Evolutionary conservation across 2,888 invertebrate species (phyloP).

Genomic region (Chouioia cunea): DNA sequence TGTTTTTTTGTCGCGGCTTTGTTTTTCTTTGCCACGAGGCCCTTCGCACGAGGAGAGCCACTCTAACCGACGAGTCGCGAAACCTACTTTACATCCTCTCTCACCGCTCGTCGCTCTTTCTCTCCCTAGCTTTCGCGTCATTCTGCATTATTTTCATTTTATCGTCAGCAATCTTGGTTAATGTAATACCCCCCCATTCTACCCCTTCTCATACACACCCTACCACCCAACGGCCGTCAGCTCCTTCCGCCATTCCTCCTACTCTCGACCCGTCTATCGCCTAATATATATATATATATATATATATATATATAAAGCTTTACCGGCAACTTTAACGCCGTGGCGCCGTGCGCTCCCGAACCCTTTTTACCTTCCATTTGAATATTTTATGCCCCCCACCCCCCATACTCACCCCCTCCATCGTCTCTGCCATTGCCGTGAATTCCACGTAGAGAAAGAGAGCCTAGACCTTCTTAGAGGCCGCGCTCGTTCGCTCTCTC

Average conservation of each 20-base stretch:
- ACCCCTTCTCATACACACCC: conserved; percentile 33
- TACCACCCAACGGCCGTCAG: background rate
- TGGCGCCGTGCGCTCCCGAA: no score
- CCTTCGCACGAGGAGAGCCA: conserved; percentile 25
- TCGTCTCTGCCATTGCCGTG: no score
- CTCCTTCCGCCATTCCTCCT: conserved; percentile 16
- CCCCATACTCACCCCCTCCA: no score
- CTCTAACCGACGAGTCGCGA: conserved; percentile 49
- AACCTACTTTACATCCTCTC: conserved; percentile 60
- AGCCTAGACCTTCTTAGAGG: no score
- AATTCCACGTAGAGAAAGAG: no score
- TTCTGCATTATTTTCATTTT: conserved; percentile 68
- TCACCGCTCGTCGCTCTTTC: conserved; percentile 57
- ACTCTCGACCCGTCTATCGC: background rate
- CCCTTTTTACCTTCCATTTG: conserved; percentile 63
- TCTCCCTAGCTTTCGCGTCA: conserved; percentile 56
- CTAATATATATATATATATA: background rate
- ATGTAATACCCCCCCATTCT: conserved; percentile 61
- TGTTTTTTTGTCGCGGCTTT: conserved; percentile 35
- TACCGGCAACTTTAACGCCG: no score
- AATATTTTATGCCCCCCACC: conserved; percentile 60
- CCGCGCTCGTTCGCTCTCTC: no score
- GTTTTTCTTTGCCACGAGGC: conserved; percentile 12
- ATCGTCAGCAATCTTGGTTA: conserved; percentile 68
- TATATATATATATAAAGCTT: conserved; percentile 13